phyloP scores from a whole-genome alignment of 2,797 vertebrate genomes.

The Thripadectes ignobilis region DNA sequence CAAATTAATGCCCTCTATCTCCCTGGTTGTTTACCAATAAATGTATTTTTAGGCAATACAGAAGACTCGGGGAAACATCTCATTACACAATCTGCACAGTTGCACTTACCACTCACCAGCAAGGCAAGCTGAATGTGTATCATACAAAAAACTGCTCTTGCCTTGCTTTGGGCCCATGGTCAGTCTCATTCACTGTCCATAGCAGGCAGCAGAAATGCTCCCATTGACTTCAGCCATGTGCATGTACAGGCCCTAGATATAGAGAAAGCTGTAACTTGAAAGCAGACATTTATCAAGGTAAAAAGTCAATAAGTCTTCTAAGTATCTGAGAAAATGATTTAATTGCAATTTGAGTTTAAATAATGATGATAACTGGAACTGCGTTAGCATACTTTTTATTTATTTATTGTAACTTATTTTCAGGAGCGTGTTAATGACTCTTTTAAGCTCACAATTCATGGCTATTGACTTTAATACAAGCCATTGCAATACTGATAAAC shows the following conservation, averaged over 20 bases:
- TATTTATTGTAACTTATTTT: neutral
- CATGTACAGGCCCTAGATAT: neutral
- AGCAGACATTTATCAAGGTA: neutral
- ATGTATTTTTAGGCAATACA: neutral
- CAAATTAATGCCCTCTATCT: neutral
- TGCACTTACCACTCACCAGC: neutral
- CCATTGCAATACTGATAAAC: neutral
- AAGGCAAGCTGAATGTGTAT: neutral
- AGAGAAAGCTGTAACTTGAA: neutral
- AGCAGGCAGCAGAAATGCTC: neutral
- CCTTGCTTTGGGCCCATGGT: neutral
- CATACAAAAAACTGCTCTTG: neutral
- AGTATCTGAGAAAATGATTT: neutral
- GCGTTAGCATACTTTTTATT: neutral
- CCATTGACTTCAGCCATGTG: neutral
- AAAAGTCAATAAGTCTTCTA: neutral
- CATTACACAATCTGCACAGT: neutral
- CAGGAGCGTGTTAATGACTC: neutral
- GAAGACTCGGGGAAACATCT: neutral
- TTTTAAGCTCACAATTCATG: neutral
- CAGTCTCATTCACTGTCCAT: neutral
- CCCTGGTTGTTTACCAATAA: neutral
- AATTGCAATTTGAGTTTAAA: slow-evolving; percentile 9
- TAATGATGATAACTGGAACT: neutral
- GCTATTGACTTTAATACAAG: neutral